Base-by-base conservation (phyloP, 1,140 invertebrate genomes). In the Hermetia illucens region DNA sequence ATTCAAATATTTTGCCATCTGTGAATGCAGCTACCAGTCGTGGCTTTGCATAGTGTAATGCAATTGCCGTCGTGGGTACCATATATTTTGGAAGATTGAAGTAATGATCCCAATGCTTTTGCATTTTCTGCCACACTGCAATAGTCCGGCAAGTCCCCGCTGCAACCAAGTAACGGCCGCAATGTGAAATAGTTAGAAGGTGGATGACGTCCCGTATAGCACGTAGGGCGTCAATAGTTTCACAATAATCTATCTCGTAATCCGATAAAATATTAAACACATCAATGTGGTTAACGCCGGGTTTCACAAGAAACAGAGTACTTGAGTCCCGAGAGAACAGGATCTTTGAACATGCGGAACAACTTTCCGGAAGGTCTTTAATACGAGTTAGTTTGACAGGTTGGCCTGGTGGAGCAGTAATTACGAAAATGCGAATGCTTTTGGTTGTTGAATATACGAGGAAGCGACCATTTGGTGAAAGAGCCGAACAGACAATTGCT, bases 1-100 rank as follows among this genome's bases (percentile, higher is more conserved):
- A 85, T 50, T 85, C 81, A 15, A 82, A 52, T 31, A 85, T 66
- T 70, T 74, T 79, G 45, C 77, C 74, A 65, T 85, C 75, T 2
- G 79, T 65, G 61, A 82, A 85, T 3, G 69, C 71, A 6, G 79
- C 59, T 17, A 82, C 64, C 5, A 85, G 51, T 43, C 64, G 67
- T 6, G 69, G 59, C 1, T 53, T 53, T 2, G 49, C 43, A 15
- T 66, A 61, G 42, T 80, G 70, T 6, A 85, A 59, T 3, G 70
- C 65, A 42, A 85, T 53, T 0, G 79, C 75, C 1, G 77, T 79
- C 1, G 74, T 70, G 20, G 71, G 55, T 34, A 67, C 76, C 2
- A 57, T 52, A 47, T 82, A 79, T n/a, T 64, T 72, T 0, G 81
- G 81, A 39, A 85, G 54, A 33, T 64, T 63, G 35, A 68, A 52